phyloP scores from a whole-genome alignment of 2,888 invertebrate species.

The Harpalus rubripes region DNA sequence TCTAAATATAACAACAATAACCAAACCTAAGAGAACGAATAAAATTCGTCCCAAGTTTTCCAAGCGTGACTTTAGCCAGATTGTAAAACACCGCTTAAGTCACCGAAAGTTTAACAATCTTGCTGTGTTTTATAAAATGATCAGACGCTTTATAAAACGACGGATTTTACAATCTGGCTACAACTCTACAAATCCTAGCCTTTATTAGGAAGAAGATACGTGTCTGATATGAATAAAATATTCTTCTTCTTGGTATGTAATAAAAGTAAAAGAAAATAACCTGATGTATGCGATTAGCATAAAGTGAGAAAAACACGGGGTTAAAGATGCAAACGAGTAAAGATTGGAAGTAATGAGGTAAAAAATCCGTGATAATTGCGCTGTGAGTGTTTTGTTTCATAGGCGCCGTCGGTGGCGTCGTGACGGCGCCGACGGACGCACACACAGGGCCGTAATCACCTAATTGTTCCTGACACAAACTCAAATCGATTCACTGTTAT shows the following conservation, averaged over 20 bases:
- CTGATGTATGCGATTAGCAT: neutral
- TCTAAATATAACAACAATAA: too few relatives aligned
- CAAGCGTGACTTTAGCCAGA: too few relatives aligned
- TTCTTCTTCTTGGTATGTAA: neutral
- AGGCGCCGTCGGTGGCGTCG: slow-evolving; percentile 55
- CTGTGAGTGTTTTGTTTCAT: slow-evolving; percentile 42
- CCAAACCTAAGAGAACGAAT: too few relatives aligned
- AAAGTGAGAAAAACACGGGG: slow-evolving; percentile 1
- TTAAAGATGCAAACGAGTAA: neutral
- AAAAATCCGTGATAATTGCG: slow-evolving; percentile 1
- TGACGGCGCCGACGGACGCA: slow-evolving; percentile 47
- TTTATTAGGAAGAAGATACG: neutral
- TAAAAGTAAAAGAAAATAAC: neutral
- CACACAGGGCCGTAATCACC: slow-evolving; percentile 60
- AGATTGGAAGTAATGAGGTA: neutral
- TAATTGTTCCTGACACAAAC: slow-evolving; percentile 62
- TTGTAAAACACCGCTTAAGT: too few relatives aligned
- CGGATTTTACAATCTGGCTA: too few relatives aligned
- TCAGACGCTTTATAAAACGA: too few relatives aligned
- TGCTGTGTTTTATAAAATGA: too few relatives aligned
- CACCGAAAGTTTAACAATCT: too few relatives aligned
- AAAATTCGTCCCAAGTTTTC: too few relatives aligned
- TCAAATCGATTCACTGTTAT: slow-evolving; percentile 42
- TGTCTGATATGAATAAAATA: too few relatives aligned
- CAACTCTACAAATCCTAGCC: too few relatives aligned